phyloP scores from a whole-genome alignment of 37 sponge, comb jelly and placozoan species.

The Hormiphora californensis region DNA sequence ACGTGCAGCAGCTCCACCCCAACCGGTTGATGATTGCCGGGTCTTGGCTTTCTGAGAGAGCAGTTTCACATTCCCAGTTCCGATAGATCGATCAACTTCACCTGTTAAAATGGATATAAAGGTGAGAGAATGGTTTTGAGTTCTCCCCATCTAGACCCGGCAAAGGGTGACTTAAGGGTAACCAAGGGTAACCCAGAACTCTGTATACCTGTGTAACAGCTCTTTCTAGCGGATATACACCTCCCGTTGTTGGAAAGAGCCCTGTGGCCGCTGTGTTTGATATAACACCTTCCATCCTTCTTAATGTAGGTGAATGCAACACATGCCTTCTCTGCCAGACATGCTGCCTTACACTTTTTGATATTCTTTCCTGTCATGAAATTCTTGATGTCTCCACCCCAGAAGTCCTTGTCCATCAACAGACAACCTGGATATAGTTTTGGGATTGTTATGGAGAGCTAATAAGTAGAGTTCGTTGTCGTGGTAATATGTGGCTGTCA shows the following conservation, averaged over 20 bases:
- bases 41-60: slow-evolving; percentile 10
- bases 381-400: not conserved
- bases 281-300: not conserved
- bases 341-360: not conserved
- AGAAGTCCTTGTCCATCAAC: slow-evolving; percentile 10
- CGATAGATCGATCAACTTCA: not conserved
- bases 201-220: not conserved
- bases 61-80: not conserved
- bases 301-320: not conserved
- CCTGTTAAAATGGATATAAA: not conserved
- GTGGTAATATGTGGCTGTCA: no score
- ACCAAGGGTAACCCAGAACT: no score
- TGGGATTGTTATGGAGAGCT: not conserved
- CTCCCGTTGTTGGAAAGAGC: not conserved
- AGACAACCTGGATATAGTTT: not conserved
- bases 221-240: not conserved
- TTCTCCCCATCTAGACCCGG: no score
- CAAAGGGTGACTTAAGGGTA: no score
- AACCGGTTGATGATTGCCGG: not conserved
- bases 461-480: no score
- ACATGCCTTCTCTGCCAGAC: slow-evolving; percentile 7
- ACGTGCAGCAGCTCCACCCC: not conserved
- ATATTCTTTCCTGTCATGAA: not conserved
- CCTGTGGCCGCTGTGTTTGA: slow-evolving; percentile 11
- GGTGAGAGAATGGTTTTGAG: no score